Evolutionary conservation across 2,888 invertebrate species (phyloP).

Genomic region (Cerastis rubricosa): DNA sequence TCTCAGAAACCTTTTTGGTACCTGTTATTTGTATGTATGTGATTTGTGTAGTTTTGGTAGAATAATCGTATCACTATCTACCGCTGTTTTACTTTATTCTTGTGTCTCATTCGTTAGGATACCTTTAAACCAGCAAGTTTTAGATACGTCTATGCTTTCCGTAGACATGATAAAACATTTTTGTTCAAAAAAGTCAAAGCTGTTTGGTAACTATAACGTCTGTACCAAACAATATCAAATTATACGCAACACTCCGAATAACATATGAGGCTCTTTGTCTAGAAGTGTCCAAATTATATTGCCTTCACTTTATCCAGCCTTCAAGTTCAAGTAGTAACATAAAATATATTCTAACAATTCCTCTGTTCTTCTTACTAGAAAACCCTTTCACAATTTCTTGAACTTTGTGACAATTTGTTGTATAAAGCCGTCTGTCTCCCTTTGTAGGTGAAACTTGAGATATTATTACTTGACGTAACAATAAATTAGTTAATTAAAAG

Average conservation of each 20-base stretch:
- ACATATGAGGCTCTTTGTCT: slow-evolving; percentile 6
- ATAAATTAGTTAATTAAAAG: slow-evolving; percentile 66
- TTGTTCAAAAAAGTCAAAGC: not conserved
- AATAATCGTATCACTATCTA: slow-evolving; percentile 19
- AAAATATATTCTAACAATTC: slow-evolving; percentile 38
- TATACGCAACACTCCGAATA: slow-evolving; percentile 17
- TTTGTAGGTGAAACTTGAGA: slow-evolving; percentile 54
- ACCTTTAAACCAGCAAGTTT: not conserved
- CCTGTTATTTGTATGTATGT: slow-evolving; percentile 45
- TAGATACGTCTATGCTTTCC: no score
- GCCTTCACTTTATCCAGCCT: slow-evolving; percentile 24
- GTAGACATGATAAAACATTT: not conserved
- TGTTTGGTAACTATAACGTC: not conserved
- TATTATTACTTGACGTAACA: slow-evolving; percentile 63
- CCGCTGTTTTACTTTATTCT: not conserved
- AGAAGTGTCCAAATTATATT: slow-evolving; percentile 25
- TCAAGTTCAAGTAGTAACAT: slow-evolving; percentile 28
- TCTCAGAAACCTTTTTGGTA: slow-evolving; percentile 48
- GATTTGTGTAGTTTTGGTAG: not conserved
- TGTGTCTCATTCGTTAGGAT: not conserved
- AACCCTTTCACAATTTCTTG: slow-evolving; percentile 40
- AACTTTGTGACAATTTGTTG: slow-evolving; percentile 62
- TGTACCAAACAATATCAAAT: not conserved
- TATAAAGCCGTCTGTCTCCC: slow-evolving; percentile 50
- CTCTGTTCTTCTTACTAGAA: slow-evolving; percentile 30